phyloP scores from a whole-genome alignment of 2,113 vertebrate species.

The Sinocyclocheilus maitianheensis region DNA sequence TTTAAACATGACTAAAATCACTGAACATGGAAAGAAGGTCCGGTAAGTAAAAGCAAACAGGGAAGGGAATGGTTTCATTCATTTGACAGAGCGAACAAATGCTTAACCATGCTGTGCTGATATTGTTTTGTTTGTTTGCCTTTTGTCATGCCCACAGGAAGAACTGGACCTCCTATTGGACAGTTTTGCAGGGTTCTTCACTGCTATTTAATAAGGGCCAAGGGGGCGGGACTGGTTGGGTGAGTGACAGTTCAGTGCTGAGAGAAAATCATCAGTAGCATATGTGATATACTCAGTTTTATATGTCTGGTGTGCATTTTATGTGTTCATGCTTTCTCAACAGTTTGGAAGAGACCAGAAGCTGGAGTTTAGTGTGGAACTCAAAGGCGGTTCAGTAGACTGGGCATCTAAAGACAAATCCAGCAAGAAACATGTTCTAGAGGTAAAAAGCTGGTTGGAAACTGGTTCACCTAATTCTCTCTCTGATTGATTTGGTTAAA shows the following conservation, averaged over 20 bases:
- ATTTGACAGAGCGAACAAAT: background rate
- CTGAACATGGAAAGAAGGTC: slow-evolving; percentile 94
- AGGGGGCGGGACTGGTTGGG: slow-evolving; percentile 91
- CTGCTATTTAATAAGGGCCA: slow-evolving; percentile 92
- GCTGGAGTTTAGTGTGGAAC: slow-evolving; percentile 93
- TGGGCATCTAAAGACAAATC: slow-evolving; percentile 96
- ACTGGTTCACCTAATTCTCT: background rate
- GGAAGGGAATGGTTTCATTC: background rate
- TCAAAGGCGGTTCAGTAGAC: slow-evolving; percentile 86
- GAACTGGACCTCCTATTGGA: slow-evolving; percentile 94
- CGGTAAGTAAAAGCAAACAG: slow-evolving; percentile 73
- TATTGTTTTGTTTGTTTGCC: background rate
- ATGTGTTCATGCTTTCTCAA: slow-evolving; percentile 3
- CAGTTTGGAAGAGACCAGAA: slow-evolving; percentile 91
- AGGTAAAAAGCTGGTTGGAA: slow-evolving; percentile 75
- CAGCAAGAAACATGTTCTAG: slow-evolving; percentile 95
- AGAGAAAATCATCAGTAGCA: background rate
- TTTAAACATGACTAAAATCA: slow-evolving; percentile 95
- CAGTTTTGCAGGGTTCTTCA: slow-evolving; percentile 85
- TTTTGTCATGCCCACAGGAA: slow-evolving; percentile 78
- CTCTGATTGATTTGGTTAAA: background rate
- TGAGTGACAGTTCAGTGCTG: slow-evolving; percentile 69
- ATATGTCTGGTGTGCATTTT: background rate
- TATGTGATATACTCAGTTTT: slow-evolving; percentile 29
- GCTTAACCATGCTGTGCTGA: background rate